Percentiles rank a stretch among this genome's conserved stretches.
These are phyloP conservation scores for Kradibia gibbosae DNA, from an alignment of 1,140 invertebrate genomes.

Conservation along the genomic window DNA sequence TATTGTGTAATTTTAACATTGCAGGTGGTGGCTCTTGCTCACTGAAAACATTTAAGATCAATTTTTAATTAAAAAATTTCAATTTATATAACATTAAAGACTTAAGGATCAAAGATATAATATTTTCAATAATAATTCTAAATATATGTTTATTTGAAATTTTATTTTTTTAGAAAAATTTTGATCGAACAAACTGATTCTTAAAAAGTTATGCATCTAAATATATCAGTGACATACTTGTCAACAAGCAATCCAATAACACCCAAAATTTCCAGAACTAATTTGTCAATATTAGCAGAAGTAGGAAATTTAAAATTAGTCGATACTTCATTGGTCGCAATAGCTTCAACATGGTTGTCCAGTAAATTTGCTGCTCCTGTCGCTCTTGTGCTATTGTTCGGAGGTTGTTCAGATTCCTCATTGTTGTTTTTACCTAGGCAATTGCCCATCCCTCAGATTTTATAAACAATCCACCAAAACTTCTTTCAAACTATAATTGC, in stretches of 20 bases:
- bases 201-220: neutral
- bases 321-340: slow-evolving; percentile 54
- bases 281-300: slow-evolving; percentile 76
- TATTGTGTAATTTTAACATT: slow-evolving; percentile 86
- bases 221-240: slow-evolving; percentile 75
- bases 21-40: slow-evolving; percentile 89
- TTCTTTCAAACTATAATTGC: neutral
- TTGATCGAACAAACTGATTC: no score
- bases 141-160: neutral
- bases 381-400: slow-evolving; percentile 30
- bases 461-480: slow-evolving; percentile 29
- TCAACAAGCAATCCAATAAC: slow-evolving; percentile 88
- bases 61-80: neutral
- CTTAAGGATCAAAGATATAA: no score
- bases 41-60: slow-evolving; percentile 72
- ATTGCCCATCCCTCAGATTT: slow-evolving; percentile 75
- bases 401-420: slow-evolving; percentile 53
- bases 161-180: neutral
- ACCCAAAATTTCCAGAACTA: slow-evolving; percentile 85
- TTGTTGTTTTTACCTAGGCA: slow-evolving; percentile 77
- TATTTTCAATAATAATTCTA: neutral
- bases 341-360: slow-evolving; percentile 58
- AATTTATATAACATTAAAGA: no score
- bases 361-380: slow-evolving; percentile 62
- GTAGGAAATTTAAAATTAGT: slow-evolving; percentile 66